Evolutionary conservation across 53 echinoderm and acorn worm species (phyloP).

Genomic region (Holothuria leucospilota): DNA sequence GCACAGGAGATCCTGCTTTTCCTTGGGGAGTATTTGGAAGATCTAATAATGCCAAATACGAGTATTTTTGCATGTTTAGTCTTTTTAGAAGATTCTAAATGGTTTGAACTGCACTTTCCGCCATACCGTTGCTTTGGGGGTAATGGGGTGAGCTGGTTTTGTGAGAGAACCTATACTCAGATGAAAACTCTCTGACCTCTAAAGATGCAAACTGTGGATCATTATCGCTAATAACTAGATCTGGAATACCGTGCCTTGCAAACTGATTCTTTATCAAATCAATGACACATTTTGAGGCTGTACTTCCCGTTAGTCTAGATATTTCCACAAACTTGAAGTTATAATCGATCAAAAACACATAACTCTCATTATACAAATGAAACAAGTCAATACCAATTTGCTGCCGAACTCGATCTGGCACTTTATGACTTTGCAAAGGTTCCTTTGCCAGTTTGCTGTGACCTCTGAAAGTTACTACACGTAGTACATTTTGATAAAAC

Average conservation of each 20-base stretch:
- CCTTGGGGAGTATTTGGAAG: no score
- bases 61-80: no score
- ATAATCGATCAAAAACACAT: conserved; percentile 61
- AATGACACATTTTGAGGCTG: conserved; percentile 22
- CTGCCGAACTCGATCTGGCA: conserved; percentile 45
- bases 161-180: no score
- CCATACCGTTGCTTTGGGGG: no score
- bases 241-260: conserved; percentile 52
- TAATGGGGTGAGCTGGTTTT: no score
- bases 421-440: conserved; percentile 55
- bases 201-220: no score
- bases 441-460: conserved; percentile 62
- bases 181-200: no score
- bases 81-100: no score
- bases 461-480: conserved; percentile 40
- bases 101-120: no score
- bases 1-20: no score
- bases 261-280: conserved; percentile 59
- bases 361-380: conserved; percentile 32
- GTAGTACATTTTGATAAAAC: conserved; percentile 56
- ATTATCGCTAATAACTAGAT: no score
- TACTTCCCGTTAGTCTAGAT: background rate
- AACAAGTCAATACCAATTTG: conserved; percentile 54
- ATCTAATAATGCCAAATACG: no score
- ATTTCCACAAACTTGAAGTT: conserved; percentile 67